Base-by-base conservation (phyloP, 2,113 vertebrate species). In the western clawed frog (Xenopus tropicalis) region DNA sequence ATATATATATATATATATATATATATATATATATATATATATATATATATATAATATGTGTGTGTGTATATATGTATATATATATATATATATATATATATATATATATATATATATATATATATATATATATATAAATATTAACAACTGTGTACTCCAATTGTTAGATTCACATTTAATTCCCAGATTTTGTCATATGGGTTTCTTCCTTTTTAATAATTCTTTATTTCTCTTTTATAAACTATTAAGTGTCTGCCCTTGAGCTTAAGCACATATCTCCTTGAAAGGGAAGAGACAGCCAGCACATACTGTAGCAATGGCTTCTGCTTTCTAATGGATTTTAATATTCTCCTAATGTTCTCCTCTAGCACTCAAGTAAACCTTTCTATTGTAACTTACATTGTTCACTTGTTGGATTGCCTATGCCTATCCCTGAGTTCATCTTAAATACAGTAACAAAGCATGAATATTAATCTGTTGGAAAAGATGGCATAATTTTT, bases 391-490 rank as follows among this genome's bases (percentile, higher is more conserved):
- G 43, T 25, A 19, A 37, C 24, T 51, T 37, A 68, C 84, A 71
- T 79, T 79, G 78, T 86, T 65, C 78, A 84, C 82, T 85, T 58
- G 54, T 10, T 67, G 61, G 66, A 56, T 61, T 51, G 83, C 87
- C 82, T 77, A 84, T 86, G 83, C 84, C 85, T 84, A n/a, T n/a
- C n/a, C n/a, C 85, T 84, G 87, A 90, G 85, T 85, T 84, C 82
- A 86, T 81, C 84, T 89, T 85, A 85, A 82, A 90, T 86, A 83
- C 16, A 54, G 3, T 54, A 54, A 54, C 83, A 91, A 88, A 88
- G 93, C 95, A 96, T 97, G 95, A 91, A 88, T 85, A 86, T 87
- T 90, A 85, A 91, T 83, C 84, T 90, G 78, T 56, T 61, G 83
- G 83, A 82, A 80, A 83, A 83, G 81, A 84, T 82, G 7, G 82